Evolutionary conservation across 2,797 vertebrate species (phyloP).

Genomic region (Percopsis omiscomaycus): DNA sequence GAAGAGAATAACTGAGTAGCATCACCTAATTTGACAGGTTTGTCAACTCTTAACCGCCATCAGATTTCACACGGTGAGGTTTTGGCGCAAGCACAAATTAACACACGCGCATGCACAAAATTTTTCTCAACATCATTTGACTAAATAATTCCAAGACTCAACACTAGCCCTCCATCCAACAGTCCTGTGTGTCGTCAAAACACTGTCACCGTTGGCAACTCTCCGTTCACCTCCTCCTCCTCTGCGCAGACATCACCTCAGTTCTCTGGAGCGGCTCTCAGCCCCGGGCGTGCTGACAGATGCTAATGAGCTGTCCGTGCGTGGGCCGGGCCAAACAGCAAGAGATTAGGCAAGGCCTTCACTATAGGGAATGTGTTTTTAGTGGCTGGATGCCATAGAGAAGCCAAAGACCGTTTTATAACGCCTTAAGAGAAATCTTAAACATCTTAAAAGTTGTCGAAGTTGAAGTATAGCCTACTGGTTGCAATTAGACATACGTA

Average conservation of each 20-base stretch:
- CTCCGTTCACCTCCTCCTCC: conserved; percentile 23
- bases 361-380: conserved; percentile 35
- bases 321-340: conserved; percentile 21
- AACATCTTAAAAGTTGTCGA: not conserved
- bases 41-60: not conserved
- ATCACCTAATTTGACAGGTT: conserved; percentile 13
- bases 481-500: too few species aligned
- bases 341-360: conserved; percentile 42
- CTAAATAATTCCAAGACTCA: conserved; percentile 14
- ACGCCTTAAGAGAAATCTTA: conserved; percentile 8
- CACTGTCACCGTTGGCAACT: conserved; percentile 34
- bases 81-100: not conserved
- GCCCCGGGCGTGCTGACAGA: conserved; percentile 49
- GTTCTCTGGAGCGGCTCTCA: conserved; percentile 31
- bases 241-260: conserved; percentile 41
- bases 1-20: not conserved
- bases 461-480: too few species aligned
- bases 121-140: not conserved
- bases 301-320: conserved; percentile 47
- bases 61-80: conserved; percentile 1
- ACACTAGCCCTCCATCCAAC: conserved; percentile 14
- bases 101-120: not conserved
- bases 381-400: conserved; percentile 35
- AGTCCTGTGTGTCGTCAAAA: conserved; percentile 34
- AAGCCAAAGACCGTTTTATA: conserved; percentile 19